phyloP scores from a whole-genome alignment of 1,140 invertebrate genomes.

The Leptinotarsa lineolata region DNA sequence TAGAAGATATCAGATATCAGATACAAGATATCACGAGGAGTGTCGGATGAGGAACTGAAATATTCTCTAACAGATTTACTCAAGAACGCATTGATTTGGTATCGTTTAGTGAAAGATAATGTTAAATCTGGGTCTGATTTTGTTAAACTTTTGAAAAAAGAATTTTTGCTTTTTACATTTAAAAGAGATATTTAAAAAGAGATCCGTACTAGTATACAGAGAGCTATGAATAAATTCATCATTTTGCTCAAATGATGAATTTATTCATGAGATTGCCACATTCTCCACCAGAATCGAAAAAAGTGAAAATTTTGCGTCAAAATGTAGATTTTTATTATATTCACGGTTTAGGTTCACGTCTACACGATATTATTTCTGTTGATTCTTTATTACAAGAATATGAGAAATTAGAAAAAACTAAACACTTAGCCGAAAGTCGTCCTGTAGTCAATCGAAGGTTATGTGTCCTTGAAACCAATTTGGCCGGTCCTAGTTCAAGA shows the following conservation, averaged over 20 bases:
- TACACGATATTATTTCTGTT: background rate
- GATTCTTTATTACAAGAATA: conserved; percentile 9
- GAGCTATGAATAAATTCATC: too few species aligned
- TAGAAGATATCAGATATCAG: too few species aligned
- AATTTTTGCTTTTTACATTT: conserved; percentile 10
- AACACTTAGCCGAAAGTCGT: background rate
- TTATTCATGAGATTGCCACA: background rate
- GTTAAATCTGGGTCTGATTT: conserved; percentile 4
- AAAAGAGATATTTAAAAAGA: background rate
- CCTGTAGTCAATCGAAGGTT: background rate
- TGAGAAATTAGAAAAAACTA: conserved; percentile 10
- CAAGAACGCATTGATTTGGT: background rate
- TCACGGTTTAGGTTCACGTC: background rate
- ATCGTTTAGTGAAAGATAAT: conserved; percentile 3
- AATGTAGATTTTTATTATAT: background rate
- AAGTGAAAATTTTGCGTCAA: background rate
- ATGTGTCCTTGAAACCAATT: conserved; percentile 1
- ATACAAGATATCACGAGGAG: background rate
- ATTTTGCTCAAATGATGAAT: background rate
- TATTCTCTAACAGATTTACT: background rate
- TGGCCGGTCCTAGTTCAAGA: background rate
- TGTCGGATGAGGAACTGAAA: background rate
- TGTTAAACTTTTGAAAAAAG: background rate
- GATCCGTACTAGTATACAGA: background rate
- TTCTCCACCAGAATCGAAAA: background rate